Percentiles rank a stretch among this genome's conserved stretches.
Conservation (phyloP, 2,888 invertebrate genomes). For the Ectobius pallidus region DNA sequence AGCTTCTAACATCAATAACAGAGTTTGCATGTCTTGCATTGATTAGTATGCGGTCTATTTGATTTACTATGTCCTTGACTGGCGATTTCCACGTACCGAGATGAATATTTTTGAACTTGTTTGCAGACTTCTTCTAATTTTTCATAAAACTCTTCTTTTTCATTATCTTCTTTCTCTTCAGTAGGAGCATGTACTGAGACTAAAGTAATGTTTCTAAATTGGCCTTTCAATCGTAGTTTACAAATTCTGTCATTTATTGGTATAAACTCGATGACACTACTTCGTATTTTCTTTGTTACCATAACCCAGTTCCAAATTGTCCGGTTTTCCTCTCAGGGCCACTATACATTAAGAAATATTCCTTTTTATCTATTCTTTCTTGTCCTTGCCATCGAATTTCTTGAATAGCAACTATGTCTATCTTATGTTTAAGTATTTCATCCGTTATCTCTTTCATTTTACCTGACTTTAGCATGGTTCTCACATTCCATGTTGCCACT, state of each 20-base stretch:
- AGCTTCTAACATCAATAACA: neutral
- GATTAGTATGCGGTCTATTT: neutral
- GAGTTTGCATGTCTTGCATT: neutral
- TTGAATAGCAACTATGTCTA: no score
- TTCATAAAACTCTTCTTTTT: neutral
- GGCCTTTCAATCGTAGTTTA: neutral
- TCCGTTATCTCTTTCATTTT: no score
- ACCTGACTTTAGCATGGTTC: no score
- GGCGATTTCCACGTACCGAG: neutral
- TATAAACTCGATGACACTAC: neutral
- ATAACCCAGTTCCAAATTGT: neutral
- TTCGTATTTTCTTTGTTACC: neutral
- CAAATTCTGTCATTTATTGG: neutral
- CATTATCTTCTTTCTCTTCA: no score
- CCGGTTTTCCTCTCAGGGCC: neutral
- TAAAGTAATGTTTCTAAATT: no score
- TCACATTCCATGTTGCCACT: no score
- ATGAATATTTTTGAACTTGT: neutral
- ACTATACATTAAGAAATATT: neutral
- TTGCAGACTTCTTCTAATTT: neutral
- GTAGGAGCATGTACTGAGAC: no score
- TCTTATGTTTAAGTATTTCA: no score
- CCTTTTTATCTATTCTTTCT: neutral
- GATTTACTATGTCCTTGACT: neutral
- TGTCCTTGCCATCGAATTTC: no score